Percentiles rank a stretch among this genome's conserved stretches.
Evolutionary conservation across 1,140 invertebrate genomes (phyloP).

Genomic region (Sminthurides bifidus): DNA sequence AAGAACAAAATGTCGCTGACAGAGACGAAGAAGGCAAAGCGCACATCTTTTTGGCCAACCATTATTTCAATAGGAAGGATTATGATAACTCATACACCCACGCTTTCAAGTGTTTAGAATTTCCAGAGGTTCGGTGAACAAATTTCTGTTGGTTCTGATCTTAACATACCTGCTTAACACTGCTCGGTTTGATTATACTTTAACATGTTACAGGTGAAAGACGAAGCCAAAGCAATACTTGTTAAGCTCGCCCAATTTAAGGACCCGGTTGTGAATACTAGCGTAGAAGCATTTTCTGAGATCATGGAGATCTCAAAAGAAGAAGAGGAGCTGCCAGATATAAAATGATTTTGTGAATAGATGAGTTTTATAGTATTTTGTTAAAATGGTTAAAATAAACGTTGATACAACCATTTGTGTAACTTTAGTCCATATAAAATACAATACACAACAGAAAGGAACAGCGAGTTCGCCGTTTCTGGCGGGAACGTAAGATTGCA

Average conservation of each 20-base stretch:
- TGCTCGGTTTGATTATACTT: slow-evolving; percentile 30
- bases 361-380: too few relatives aligned
- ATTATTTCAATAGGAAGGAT: slow-evolving; percentile 62
- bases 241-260: slow-evolving; percentile 18
- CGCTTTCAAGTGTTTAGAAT: slow-evolving; percentile 84
- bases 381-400: too few relatives aligned
- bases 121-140: slow-evolving; percentile 52
- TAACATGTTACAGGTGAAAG: slow-evolving; percentile 58
- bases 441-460: too few relatives aligned
- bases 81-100: slow-evolving; percentile 79
- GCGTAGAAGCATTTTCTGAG: background rate
- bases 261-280: background rate
- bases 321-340: slow-evolving; percentile 1
- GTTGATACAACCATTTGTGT: too few relatives aligned
- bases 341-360: too few relatives aligned
- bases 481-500: too few relatives aligned
- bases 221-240: slow-evolving; percentile 77
- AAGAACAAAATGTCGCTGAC: slow-evolving; percentile 47
- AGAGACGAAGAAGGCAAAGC: slow-evolving; percentile 68
- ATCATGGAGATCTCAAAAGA: background rate
- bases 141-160: too few relatives aligned
- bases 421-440: too few relatives aligned
- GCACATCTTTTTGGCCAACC: slow-evolving; percentile 80
- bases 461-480: too few relatives aligned
- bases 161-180: too few relatives aligned